Evolutionary conservation across 2,113 vertebrate species (phyloP).

Genomic region (Chaetorhynchus papuensis): DNA sequence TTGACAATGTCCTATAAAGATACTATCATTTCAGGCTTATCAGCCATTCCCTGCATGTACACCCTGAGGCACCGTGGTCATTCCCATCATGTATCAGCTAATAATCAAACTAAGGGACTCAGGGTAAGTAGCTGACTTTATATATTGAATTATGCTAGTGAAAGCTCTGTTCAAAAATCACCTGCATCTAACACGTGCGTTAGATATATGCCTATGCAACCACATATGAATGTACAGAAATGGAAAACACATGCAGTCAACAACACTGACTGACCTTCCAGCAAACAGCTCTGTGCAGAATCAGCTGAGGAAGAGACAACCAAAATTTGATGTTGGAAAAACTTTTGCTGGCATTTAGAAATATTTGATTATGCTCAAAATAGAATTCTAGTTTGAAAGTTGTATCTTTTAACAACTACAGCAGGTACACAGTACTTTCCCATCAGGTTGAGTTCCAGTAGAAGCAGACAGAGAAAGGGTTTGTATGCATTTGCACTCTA

Average conservation of each 20-base stretch:
- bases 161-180: not conserved
- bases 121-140: not conserved
- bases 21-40: not conserved
- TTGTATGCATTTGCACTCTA: not conserved
- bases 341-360: not conserved
- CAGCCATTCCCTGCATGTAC: not conserved
- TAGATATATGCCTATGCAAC: not conserved
- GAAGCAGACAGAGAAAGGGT: not conserved
- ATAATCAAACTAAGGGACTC: not conserved
- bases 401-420: not conserved
- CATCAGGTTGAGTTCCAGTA: not conserved
- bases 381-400: not conserved
- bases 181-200: not conserved
- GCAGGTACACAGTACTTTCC: not conserved
- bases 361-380: not conserved
- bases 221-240: not conserved
- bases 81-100: not conserved
- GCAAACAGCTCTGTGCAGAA: not conserved
- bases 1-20: not conserved
- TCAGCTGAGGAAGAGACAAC: not conserved
- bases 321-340: not conserved
- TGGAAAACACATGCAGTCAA: not conserved
- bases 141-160: not conserved
- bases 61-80: not conserved
- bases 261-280: not conserved